Evolutionary conservation across 2,797 vertebrate species (phyloP).

Genomic region (Xenentodon cancila): DNA sequence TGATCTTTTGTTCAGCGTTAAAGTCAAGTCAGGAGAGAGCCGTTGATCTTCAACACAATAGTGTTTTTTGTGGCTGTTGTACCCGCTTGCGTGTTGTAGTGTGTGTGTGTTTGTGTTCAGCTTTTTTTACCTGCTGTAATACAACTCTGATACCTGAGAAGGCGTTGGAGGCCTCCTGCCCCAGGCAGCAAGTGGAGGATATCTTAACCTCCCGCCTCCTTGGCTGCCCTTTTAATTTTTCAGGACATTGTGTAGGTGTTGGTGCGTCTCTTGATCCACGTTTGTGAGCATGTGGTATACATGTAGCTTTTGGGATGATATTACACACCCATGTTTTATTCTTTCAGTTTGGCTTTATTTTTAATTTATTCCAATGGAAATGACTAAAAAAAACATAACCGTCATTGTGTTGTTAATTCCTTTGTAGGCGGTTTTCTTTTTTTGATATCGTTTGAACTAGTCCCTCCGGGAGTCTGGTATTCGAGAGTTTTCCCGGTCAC

Average conservation of each 20-base stretch:
- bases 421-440: no score
- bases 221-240: slow-evolving; percentile 24
- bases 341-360: no score
- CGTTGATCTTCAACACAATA: slow-evolving; percentile 56
- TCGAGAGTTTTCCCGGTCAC: no score
- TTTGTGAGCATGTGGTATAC: no score
- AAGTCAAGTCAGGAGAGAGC: slow-evolving; percentile 37
- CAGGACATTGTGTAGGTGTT: slow-evolving; percentile 8
- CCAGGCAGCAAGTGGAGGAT: slow-evolving; percentile 7
- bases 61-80: slow-evolving; percentile 25
- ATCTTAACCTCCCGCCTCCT: slow-evolving; percentile 29
- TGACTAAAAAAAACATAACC: no score
- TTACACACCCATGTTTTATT: slow-evolving; percentile 13
- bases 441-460: no score
- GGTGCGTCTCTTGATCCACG: neutral
- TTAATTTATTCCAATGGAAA: no score
- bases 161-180: slow-evolving; percentile 27
- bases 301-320: neutral
- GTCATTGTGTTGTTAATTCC: no score
- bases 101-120: neutral
- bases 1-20: slow-evolving; percentile 37
- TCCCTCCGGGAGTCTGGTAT: no score
- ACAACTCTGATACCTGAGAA: slow-evolving; percentile 62
- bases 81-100: neutral
- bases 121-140: slow-evolving; percentile 63